Base-by-base conservation (phyloP, 2,113 vertebrate genomes). In the Ailuropoda melanoleuca region DNA sequence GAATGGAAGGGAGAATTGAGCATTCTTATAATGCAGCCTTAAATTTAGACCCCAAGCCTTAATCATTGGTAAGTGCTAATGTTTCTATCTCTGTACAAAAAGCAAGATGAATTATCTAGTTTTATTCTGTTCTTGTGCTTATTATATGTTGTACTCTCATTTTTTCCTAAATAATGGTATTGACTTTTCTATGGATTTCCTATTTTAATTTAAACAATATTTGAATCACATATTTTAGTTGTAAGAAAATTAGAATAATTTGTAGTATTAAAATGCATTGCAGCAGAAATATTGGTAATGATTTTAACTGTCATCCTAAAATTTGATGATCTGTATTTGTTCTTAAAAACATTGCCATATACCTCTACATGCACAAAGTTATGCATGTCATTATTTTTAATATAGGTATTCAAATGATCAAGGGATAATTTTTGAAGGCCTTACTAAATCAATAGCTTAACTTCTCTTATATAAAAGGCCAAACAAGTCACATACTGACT, bases 141-240 rank as follows among this genome's bases (percentile, higher is more conserved):
- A 50, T 86, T 87, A 43, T 64, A 68, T 84, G 14, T 85, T 94
- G 14, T 23, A 82, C 10, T 88, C 23, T 93, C 26, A 66, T 85
- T 95, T 95, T 85, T 81, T 89, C 66, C 84, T 74, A 96, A 96
- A 90, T 92, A 86, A 87, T 48, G 13, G 86, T 74, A 84, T 68
- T 93, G 90, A 92, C 18, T 64, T 95, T 93, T 95, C 34, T 75
- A 95, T 97, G 18, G 58, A 93, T 96, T 97, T 97, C 23, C 55
- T 91, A 86, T 95, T 96, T 97, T 96, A 97, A 95, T 93, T 75
- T 93, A 82, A 97, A 83, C 24, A 94, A 23, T 62, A 90, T 88
- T 95, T 90, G 93, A 29, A 87, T 78, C 72, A 80, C 26, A 78
- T 78, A 83, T 75, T 87, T 97, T 82, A 70, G 4, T 93, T 95